phyloP scores from a whole-genome alignment of 2,113 vertebrate species.

The Nasalis larvatus region DNA sequence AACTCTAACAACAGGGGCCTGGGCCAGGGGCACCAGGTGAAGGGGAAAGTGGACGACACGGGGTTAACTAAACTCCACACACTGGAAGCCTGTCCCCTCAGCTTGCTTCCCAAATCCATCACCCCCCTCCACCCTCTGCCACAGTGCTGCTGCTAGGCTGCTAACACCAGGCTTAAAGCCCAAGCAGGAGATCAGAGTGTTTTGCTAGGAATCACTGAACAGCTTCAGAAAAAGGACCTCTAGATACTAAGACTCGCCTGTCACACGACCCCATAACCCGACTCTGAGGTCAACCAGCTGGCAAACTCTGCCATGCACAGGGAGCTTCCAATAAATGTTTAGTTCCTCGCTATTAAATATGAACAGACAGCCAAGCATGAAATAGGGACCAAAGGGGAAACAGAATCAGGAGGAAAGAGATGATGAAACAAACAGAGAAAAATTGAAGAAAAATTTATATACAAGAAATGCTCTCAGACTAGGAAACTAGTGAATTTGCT shows the following conservation, averaged over 20 bases:
- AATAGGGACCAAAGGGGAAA: background rate
- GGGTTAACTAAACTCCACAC: background rate
- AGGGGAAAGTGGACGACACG: background rate
- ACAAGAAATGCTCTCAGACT: background rate
- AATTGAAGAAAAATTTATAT: background rate
- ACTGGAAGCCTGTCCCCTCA: background rate
- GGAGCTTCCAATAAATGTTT: background rate
- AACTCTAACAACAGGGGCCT: background rate
- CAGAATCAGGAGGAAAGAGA: background rate
- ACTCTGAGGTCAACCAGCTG: background rate
- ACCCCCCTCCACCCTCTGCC: background rate
- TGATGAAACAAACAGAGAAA: background rate
- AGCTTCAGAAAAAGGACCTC: too few relatives aligned
- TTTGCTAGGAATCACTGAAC: background rate
- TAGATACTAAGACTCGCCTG: fast-evolving
- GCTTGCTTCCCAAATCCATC: background rate
- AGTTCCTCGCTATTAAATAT: background rate
- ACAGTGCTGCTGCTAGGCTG: background rate
- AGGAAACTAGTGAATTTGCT: background rate
- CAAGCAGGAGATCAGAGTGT: background rate
- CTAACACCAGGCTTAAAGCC: background rate
- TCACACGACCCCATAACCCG: background rate
- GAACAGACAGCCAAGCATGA: background rate
- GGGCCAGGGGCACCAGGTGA: too few relatives aligned
- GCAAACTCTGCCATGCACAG: background rate